These are phyloP conservation scores for Bruchidius siliquastri DNA, from an alignment of 2,888 invertebrate species.

Conservation along the genomic window DNA sequence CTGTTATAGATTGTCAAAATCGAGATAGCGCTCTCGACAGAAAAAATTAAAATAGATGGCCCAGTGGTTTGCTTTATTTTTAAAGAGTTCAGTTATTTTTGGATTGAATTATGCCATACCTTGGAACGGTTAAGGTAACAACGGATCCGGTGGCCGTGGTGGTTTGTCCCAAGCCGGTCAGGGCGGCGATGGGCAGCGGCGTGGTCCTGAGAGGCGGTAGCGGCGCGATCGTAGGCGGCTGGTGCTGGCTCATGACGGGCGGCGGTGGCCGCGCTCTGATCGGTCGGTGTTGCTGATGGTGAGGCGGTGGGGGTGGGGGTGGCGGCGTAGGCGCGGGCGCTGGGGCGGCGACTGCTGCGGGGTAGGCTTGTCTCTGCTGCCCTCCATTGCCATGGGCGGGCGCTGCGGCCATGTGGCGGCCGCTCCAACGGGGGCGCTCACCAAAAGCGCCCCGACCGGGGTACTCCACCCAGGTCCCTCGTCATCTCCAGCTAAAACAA, in stretches of 20 bases:
- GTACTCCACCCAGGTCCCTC: constrained; percentile 57
- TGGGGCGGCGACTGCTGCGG: constrained; percentile 54
- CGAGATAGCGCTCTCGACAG: no score
- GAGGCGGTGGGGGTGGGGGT: constrained; percentile 52
- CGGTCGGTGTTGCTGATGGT: constrained; percentile 19
- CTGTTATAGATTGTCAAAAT: no score
- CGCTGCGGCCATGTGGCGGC: constrained; percentile 62
- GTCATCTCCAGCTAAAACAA: constrained; percentile 60
- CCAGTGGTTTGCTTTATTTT: no score
- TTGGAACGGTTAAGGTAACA: neutral
- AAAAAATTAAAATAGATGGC: no score
- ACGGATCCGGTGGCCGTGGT: neutral
- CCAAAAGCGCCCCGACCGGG: constrained; percentile 52
- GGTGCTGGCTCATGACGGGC: constrained; percentile 10
- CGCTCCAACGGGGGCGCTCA: constrained; percentile 63
- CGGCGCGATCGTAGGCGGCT: neutral
- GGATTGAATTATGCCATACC: neutral
- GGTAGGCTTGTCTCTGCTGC: constrained; percentile 37
- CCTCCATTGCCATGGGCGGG: constrained; percentile 50
- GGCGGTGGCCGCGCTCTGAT: constrained; percentile 42
- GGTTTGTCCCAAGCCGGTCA: constrained; percentile 26
- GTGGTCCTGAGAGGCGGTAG: neutral
- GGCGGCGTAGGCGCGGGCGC: constrained; percentile 49
- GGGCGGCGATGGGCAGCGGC: constrained; percentile 27
- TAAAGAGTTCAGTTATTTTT: no score